phyloP scores from a whole-genome alignment of 1,140 invertebrate species.

The Drosophila sturtevanti region DNA sequence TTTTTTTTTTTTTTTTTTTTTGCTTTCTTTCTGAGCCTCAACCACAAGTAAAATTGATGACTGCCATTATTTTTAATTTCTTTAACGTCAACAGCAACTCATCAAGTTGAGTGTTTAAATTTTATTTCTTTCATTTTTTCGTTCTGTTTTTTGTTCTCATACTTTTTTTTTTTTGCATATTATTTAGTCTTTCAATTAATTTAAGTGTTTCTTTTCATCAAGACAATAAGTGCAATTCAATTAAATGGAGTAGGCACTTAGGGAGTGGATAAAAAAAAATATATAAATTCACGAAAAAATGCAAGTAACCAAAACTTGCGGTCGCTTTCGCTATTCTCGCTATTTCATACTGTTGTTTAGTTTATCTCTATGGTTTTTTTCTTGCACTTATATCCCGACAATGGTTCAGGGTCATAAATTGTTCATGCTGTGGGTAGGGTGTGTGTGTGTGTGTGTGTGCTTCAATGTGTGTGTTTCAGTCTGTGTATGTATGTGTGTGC shows the following conservation, averaged over 20 bases:
- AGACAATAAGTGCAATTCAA: slow-evolving; percentile 67
- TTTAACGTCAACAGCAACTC: slow-evolving; percentile 74
- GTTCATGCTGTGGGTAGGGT: neutral
- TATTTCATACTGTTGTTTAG: neutral
- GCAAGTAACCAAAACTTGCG: neutral
- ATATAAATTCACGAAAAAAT: neutral
- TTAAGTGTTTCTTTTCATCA: slow-evolving; percentile 29
- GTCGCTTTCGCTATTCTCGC: neutral
- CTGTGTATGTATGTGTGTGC: slow-evolving; percentile 21
- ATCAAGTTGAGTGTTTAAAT: slow-evolving; percentile 78
- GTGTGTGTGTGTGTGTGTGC: neutral
- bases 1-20: neutral
- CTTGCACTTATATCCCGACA: neutral
- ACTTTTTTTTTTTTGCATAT: slow-evolving; percentile 43
- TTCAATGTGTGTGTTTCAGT: slow-evolving; percentile 24
- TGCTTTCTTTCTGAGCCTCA: slow-evolving; percentile 3
- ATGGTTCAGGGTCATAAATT: slow-evolving; percentile 5
- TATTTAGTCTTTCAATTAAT: slow-evolving; percentile 17
- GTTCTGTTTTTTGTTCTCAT: neutral
- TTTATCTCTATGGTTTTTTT: neutral
- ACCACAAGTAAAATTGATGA: slow-evolving; percentile 61
- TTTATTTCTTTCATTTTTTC: slow-evolving; percentile 49
- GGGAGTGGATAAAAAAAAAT: neutral
- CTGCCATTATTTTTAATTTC: slow-evolving; percentile 71
- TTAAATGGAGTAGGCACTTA: slow-evolving; percentile 51